Evolutionary conservation across 2,888 invertebrate species (phyloP).

Genomic region (Poecilobothrus nobilitatus): DNA sequence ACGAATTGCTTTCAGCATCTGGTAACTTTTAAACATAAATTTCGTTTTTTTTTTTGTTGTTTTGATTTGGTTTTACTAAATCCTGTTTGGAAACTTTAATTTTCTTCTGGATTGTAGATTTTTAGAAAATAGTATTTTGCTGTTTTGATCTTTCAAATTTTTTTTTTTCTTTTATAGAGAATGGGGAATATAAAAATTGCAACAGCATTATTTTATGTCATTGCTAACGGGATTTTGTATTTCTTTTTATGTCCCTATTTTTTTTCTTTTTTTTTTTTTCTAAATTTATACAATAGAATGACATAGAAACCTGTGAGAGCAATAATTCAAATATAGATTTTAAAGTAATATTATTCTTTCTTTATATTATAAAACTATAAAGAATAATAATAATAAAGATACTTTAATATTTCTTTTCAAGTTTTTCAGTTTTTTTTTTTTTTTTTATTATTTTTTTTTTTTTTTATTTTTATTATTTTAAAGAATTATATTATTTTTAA

Average conservation of each 20-base stretch:
- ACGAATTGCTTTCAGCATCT: too few species aligned
- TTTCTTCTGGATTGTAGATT: background rate
- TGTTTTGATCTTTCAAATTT: background rate
- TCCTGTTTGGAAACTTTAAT: background rate
- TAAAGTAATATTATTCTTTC: background rate
- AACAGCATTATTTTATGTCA: background rate
- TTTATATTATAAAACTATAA: background rate
- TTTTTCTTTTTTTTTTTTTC: background rate
- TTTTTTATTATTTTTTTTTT: too few species aligned
- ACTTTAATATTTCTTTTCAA: background rate
- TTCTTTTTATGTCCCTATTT: background rate
- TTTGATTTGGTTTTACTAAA: background rate
- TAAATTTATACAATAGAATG: background rate
- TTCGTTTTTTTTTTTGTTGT: too few species aligned
- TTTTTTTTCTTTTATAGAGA: background rate
- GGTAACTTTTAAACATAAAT: too few species aligned
- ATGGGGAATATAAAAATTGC: background rate
- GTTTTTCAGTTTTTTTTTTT: background rate
- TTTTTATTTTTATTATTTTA: background rate
- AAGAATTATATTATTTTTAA: background rate
- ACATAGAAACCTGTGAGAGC: slow-evolving; percentile 8
- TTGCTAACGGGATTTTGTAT: background rate
- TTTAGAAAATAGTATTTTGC: background rate
- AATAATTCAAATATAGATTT: slow-evolving; percentile 12
- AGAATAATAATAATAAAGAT: background rate